Evolutionary conservation across 2,888 invertebrate genomes (phyloP).

Genomic region (Cheiracanthium punctorium): DNA sequence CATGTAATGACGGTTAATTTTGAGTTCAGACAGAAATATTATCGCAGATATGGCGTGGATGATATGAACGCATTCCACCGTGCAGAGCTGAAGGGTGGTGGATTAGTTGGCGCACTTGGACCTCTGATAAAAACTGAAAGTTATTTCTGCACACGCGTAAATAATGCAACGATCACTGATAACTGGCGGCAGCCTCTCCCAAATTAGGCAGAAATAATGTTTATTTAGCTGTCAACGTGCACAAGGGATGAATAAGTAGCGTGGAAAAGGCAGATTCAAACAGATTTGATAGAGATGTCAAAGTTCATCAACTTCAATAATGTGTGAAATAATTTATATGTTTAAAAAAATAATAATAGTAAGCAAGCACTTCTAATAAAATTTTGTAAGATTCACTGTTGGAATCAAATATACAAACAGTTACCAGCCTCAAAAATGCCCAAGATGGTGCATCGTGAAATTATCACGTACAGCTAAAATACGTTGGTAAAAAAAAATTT

Average conservation of each 20-base stretch:
- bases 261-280: background rate
- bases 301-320: too few relatives aligned
- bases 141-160: background rate
- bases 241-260: background rate
- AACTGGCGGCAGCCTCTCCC: background rate
- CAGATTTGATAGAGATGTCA: too few relatives aligned
- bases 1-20: conserved; percentile 1
- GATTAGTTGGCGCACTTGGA: background rate
- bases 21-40: conserved; percentile 14
- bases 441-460: too few relatives aligned
- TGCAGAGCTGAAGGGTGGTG: background rate
- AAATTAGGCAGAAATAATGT: background rate
- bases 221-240: background rate
- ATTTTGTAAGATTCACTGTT: too few relatives aligned
- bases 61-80: background rate
- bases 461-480: too few relatives aligned
- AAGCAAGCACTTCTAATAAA: too few relatives aligned
- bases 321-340: too few relatives aligned
- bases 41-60: conserved; percentile 24
- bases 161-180: background rate
- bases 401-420: too few relatives aligned
- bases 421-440: too few relatives aligned
- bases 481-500: too few relatives aligned
- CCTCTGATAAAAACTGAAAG: background rate
- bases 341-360: too few relatives aligned